Evolutionary conservation across 2,113 vertebrate genomes (phyloP), one percentile per base, ranked within the genome.

Genomic region (Podilymbus podiceps): DNA sequence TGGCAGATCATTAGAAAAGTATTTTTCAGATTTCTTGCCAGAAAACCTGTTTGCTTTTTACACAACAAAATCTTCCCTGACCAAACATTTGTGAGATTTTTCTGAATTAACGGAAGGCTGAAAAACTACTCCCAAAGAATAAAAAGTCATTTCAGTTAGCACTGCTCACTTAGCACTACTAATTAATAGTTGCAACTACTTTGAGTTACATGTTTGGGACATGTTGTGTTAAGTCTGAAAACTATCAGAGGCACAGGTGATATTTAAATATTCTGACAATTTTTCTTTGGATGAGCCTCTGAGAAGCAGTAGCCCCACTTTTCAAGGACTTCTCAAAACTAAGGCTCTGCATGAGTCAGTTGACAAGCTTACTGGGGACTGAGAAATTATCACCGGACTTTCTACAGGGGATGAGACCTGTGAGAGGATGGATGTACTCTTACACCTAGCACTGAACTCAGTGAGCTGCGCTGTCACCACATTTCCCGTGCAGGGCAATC

Each of bases 11-110:
- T 73, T 74, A 90, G 63, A 77, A 82, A 76, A 89, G 42, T 62
- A 5, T 71, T 59, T 96, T 97, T 95, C 85, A 93, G 79, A 85
- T 80, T 31, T 92, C 28, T 66, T 78, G 53, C 31, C 46, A 91
- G 25, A 85, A 95, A 88, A 93, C 14, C 69, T 75, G 44, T 42
- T 96, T 90, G 55, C 42, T 68, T 62, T 72, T 78, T 81, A 47
- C 20, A 55, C 3, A 3, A 83, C 5, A 91, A 64, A 55, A 91
- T 60, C 30, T 72, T 81, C 27, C 12, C 58, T 9, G 6, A 35
- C 7, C n/a, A 27, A 92, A 93, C 8, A 84, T 84, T 68, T 72
- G 22, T 63, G 81, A 93, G 31, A 17, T 76, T 35, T 71, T 42
- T 96, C 77, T 23, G 1, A 91, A 84, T 81, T 94, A 95, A 83